Conservation (phyloP, 2,888 invertebrate species). For the Endomychus coccineus region DNA sequence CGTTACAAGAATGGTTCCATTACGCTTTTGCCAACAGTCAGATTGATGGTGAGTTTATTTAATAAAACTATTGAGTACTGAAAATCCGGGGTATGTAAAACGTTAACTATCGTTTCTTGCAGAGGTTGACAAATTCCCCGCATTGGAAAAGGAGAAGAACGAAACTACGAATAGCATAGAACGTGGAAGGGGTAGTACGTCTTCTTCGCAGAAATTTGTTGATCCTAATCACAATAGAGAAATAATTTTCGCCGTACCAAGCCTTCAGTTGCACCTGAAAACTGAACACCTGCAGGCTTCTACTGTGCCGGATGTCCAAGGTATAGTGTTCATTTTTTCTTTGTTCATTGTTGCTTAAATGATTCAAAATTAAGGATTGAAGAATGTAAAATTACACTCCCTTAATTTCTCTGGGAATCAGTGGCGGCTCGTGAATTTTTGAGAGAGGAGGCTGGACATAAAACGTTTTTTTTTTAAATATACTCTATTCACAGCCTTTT, state of each 20-base stretch:
- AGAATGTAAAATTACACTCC: too few relatives aligned
- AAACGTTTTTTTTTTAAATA: too few relatives aligned
- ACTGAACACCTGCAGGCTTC: conserved; percentile 84
- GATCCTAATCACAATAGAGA: conserved; percentile 81
- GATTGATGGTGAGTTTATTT: conserved; percentile 67
- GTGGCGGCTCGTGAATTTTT: too few relatives aligned
- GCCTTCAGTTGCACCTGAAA: conserved; percentile 85
- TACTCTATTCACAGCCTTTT: too few relatives aligned
- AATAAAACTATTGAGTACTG: conserved; percentile 14
- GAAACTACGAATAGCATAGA: conserved; percentile 54
- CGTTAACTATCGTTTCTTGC: too few relatives aligned
- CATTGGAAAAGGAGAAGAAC: conserved; percentile 67
- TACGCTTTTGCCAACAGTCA: conserved; percentile 93
- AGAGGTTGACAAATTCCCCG: conserved; percentile 89
- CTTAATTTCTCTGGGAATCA: too few relatives aligned
- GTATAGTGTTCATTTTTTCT: conserved; percentile 32
- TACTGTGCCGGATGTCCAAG: conserved; percentile 59
- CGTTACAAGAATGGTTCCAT: conserved; percentile 92
- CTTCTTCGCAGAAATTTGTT: conserved; percentile 62
- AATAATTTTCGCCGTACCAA: conserved; percentile 94
- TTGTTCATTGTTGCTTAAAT: neutral
- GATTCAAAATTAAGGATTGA: conserved; percentile 5
- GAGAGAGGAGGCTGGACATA: too few relatives aligned
- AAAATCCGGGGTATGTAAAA: too few relatives aligned
- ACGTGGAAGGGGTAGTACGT: conserved; percentile 44